Percentiles rank a stretch among this genome's conserved stretches.
phyloP scores from a whole-genome alignment of 2,797 vertebrate species.

The Peromyscus attwateri region DNA sequence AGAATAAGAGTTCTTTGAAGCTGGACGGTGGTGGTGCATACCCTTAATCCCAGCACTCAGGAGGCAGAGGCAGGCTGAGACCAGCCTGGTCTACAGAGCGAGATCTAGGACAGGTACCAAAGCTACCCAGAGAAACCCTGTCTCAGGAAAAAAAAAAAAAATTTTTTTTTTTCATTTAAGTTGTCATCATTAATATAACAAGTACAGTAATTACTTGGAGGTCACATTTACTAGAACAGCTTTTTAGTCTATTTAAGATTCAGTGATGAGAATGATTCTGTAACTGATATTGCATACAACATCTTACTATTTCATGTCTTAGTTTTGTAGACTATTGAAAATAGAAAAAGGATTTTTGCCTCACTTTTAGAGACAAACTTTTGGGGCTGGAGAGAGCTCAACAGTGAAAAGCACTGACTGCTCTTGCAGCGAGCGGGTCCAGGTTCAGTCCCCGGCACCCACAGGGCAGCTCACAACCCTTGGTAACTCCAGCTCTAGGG shows the following conservation, averaged over 20 bases:
- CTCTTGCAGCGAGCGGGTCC: background rate
- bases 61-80: too few species aligned
- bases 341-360: background rate
- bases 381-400: background rate
- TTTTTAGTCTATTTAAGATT: background rate
- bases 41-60: too few species aligned
- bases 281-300: background rate
- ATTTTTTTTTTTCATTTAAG: background rate
- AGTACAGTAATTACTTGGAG: background rate
- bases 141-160: too few species aligned
- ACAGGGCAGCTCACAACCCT: background rate
- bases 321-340: slow-evolving; percentile 40
- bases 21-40: too few species aligned
- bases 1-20: background rate
- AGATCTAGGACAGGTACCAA: too few species aligned
- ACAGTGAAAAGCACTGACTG: background rate
- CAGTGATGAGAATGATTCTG: background rate
- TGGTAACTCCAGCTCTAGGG: background rate
- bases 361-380: background rate
- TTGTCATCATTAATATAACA: slow-evolving; percentile 25
- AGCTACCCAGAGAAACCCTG: too few species aligned
- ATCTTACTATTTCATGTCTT: slow-evolving; percentile 24
- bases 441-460: background rate
- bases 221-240: background rate
- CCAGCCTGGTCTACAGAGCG: too few species aligned